phyloP scores from a whole-genome alignment of 2,888 invertebrate genomes.

The Boloria selene region DNA sequence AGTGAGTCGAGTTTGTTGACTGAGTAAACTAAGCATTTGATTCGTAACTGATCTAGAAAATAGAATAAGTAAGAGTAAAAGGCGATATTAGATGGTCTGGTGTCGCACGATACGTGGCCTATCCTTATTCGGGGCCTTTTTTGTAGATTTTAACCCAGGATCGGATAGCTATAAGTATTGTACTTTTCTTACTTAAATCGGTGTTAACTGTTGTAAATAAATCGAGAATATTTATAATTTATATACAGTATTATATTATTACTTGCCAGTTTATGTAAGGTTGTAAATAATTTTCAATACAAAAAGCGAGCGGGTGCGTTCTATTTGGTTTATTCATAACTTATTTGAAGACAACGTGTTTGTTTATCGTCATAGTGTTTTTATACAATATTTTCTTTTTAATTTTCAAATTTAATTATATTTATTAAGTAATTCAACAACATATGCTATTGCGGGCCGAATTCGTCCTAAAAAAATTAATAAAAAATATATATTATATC shows the following conservation, averaged over 20 bases:
- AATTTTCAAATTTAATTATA: conserved; percentile 17
- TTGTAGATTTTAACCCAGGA: conserved; percentile 29
- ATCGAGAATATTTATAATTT: conserved; percentile 58
- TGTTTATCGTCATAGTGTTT: conserved; percentile 19
- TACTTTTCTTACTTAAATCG: conserved; percentile 43
- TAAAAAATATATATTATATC: conserved; percentile 41
- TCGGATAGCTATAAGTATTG: conserved; percentile 26
- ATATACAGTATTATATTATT: conserved; percentile 77
- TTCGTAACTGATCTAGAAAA: not conserved
- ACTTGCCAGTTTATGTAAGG: conserved; percentile 74
- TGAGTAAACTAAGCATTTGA: conserved; percentile 18
- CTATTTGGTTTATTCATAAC: not conserved
- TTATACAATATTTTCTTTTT: conserved; percentile 17
- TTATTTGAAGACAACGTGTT: conserved; percentile 8
- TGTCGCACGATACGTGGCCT: conserved; percentile 16
- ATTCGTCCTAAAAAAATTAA: conserved; percentile 54
- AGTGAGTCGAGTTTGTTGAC: conserved; percentile 11
- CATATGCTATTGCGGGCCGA: conserved; percentile 45
- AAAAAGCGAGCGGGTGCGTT: not conserved
- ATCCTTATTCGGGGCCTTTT: conserved; percentile 20
- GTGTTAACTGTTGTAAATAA: conserved; percentile 48
- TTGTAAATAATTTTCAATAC: conserved; percentile 55
- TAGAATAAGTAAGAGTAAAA: conserved; percentile 47
- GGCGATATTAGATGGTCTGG: conserved; percentile 44
- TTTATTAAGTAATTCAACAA: conserved; percentile 6